Evolutionary conservation across 2,113 vertebrate species (phyloP).

Genomic region (Chroicocephalus ridibundus): DNA sequence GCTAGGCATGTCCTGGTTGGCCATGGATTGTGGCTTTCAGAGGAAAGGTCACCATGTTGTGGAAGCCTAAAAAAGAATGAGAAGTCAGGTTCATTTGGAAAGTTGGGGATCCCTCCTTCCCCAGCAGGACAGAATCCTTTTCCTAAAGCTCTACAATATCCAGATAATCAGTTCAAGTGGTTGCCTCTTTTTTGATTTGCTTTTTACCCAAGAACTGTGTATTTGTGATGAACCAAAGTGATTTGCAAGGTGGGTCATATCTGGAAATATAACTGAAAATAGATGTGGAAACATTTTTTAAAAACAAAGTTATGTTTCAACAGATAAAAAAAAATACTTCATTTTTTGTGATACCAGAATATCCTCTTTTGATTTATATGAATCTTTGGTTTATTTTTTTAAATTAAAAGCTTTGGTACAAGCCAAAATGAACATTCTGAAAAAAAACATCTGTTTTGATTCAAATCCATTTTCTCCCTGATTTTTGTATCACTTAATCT

Average conservation of each 20-base stretch:
- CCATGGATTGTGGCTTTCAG: slow-evolving; percentile 58
- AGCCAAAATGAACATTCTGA: not conserved
- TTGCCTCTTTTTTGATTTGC: not conserved
- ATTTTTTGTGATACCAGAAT: not conserved
- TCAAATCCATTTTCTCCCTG: not conserved
- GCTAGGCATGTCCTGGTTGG: slow-evolving; percentile 54
- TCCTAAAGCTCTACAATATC: not conserved
- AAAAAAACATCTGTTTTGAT: not conserved
- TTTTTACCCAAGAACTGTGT: not conserved
- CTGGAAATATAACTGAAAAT: not conserved
- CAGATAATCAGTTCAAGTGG: not conserved
- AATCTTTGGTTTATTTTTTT: not conserved
- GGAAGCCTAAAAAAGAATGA: slow-evolving; percentile 64
- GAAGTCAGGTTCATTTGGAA: slow-evolving; percentile 43
- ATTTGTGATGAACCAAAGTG: not conserved
- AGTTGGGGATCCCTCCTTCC: slow-evolving; percentile 21
- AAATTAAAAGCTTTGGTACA: not conserved
- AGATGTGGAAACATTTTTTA: not conserved
- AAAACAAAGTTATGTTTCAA: not conserved
- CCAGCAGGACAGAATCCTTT: slow-evolving; percentile 16
- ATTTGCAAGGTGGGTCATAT: not conserved
- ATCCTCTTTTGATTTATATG: not conserved
- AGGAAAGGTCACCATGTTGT: slow-evolving; percentile 59
- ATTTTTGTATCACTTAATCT: not conserved
- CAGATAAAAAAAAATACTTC: not conserved